These are phyloP conservation scores for Setophaga kirtlandii DNA, from an alignment of 2,113 vertebrate species.

Conservation along the genomic window DNA sequence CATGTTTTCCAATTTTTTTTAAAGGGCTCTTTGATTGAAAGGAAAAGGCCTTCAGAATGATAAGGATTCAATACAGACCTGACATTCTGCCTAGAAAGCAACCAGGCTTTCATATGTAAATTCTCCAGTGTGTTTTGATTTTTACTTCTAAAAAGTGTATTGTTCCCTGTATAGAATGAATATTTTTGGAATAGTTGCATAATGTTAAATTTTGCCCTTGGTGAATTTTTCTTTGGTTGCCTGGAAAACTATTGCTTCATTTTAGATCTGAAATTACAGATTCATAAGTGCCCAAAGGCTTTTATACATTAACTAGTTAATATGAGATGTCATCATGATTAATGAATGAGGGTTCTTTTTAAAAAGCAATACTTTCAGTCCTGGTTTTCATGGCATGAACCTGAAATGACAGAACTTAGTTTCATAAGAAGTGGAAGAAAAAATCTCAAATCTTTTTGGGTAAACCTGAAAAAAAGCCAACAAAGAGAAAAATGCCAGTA, in stretches of 20 bases:
- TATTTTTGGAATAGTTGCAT: slow-evolving; percentile 53
- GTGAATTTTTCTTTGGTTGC: neutral
- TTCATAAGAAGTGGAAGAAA: neutral
- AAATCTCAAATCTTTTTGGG: neutral
- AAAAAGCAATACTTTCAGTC: neutral
- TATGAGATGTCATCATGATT: slow-evolving; percentile 35
- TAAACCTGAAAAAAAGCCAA: neutral
- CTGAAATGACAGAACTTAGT: neutral
- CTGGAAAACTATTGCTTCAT: slow-evolving; percentile 10
- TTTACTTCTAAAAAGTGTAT: slow-evolving; percentile 9
- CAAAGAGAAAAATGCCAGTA: neutral
- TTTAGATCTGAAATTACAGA: slow-evolving; percentile 32
- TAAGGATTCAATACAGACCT: neutral
- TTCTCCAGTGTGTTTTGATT: neutral
- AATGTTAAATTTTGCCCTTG: neutral
- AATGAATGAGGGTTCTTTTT: slow-evolving; percentile 6
- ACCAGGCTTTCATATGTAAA: slow-evolving; percentile 39
- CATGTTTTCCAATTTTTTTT: neutral
- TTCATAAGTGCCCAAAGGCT: slow-evolving; percentile 9
- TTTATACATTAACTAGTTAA: slow-evolving; percentile 44
- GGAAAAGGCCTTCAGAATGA: neutral
- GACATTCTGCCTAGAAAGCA: slow-evolving; percentile 31
- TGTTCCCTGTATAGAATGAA: neutral
- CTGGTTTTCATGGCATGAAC: neutral
- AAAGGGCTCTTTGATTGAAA: neutral